Percentiles rank a stretch among this genome's conserved stretches.
These are phyloP conservation scores for Drosophila lini DNA, from an alignment of 1,140 invertebrate genomes.

Conservation along the genomic window DNA sequence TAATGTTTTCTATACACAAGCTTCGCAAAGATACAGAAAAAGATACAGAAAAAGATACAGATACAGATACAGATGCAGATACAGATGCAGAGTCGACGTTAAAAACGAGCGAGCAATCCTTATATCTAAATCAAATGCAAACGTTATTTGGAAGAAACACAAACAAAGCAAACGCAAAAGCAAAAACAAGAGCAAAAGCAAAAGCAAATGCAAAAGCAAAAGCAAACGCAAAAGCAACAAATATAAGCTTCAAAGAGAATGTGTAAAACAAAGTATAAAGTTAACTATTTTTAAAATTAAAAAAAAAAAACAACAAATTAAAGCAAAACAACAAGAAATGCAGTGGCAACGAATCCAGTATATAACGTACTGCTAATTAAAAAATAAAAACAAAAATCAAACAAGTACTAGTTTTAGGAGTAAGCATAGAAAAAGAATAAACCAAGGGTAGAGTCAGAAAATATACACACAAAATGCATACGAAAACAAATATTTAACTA, in stretches of 20 bases:
- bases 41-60: background rate
- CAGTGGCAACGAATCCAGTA: conserved; percentile 35
- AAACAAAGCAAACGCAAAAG: conserved; percentile 28
- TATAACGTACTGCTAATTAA: conserved; percentile 33
- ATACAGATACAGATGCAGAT: background rate
- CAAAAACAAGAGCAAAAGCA: conserved; percentile 14
- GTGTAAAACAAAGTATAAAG: conserved; percentile 80
- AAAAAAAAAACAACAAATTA: conserved; percentile 19
- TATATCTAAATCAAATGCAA: conserved; percentile 22
- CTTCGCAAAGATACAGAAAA: conserved; percentile 2
- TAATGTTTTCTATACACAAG: conserved; percentile 8
- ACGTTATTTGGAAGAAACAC: conserved; percentile 24
- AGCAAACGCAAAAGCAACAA: conserved; percentile 19
- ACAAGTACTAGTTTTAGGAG: conserved; percentile 23
- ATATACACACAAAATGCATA: conserved; percentile 17
- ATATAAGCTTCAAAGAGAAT: conserved; percentile 35
- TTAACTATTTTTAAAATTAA: conserved; percentile 78
- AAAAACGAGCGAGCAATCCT: conserved; percentile 16
- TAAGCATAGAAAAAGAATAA: conserved; percentile 6
- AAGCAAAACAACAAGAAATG: conserved; percentile 23
- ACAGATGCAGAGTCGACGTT: conserved; percentile 3
- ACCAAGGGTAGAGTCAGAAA: conserved; percentile 3
- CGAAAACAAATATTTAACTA: conserved; percentile 54
- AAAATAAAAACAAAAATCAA: conserved; percentile 14
- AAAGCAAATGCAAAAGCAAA: conserved; percentile 18